phyloP scores from a whole-genome alignment of 2,888 invertebrate species.

The Himalopsyche anomala region DNA sequence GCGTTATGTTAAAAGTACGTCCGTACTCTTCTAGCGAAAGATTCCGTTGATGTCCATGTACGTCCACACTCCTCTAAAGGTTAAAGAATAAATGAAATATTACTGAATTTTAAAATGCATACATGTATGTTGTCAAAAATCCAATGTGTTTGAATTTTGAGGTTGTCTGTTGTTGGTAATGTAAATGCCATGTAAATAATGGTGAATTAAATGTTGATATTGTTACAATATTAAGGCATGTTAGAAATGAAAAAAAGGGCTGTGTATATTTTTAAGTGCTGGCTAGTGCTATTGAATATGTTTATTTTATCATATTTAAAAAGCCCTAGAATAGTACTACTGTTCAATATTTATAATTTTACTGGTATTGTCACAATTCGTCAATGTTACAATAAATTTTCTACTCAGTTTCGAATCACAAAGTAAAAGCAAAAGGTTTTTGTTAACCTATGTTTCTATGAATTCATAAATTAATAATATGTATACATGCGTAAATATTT shows the following conservation, averaged over 20 bases:
- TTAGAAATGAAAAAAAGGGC: conserved; percentile 12
- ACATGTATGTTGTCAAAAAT: neutral
- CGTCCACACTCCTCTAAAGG: no score
- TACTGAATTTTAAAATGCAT: neutral
- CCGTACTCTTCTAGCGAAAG: no score
- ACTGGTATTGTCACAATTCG: neutral
- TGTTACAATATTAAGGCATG: neutral
- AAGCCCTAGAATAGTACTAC: neutral
- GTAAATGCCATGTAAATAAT: neutral
- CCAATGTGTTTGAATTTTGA: neutral
- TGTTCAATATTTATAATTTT: neutral
- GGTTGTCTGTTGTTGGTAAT: no score
- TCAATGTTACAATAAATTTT: neutral
- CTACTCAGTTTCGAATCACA: neutral
- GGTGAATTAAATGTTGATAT: conserved; percentile 6
- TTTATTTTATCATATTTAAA: neutral
- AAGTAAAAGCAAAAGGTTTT: neutral
- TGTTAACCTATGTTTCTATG: neutral
- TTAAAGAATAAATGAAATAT: conserved; percentile 14
- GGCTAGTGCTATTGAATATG: neutral
- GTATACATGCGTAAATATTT: no score
- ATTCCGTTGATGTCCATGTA: no score
- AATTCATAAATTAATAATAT: neutral
- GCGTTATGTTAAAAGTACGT: no score
- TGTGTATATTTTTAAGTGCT: conserved; percentile 40